phyloP scores from a whole-genome alignment of 2,888 invertebrate species.

The Aporophyla nigra region DNA sequence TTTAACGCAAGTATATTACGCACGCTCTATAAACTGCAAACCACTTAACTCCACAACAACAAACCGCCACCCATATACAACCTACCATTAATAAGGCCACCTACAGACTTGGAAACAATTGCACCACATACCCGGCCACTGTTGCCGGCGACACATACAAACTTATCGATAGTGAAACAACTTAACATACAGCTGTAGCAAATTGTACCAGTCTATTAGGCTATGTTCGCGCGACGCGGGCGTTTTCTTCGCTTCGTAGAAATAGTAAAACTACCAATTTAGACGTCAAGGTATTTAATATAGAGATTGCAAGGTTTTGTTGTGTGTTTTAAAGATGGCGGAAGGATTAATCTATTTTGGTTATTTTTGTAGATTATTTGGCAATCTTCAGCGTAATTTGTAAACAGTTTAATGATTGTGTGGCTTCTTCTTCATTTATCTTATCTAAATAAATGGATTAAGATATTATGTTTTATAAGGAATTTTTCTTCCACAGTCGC shows the following conservation, averaged over 20 bases:
- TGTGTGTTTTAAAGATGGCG: conserved; percentile 9
- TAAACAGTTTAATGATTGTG: background rate
- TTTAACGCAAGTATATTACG: background rate
- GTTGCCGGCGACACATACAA: conserved; percentile 40
- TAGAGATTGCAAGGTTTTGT: background rate
- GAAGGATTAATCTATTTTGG: conserved; percentile 10
- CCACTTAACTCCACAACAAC: conserved; percentile 43
- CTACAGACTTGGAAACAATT: conserved; percentile 42
- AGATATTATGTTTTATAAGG: background rate
- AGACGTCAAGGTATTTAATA: background rate
- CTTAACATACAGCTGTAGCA: conserved; percentile 37
- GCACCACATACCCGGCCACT: conserved; percentile 33
- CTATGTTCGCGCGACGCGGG: conserved; percentile 17
- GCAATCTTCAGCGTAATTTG: background rate
- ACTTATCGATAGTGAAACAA: conserved; percentile 43
- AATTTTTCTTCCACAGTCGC: conserved; percentile 2
- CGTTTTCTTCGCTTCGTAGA: conserved; percentile 25
- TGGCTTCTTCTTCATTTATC: conserved; percentile 25
- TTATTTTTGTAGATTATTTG: background rate
- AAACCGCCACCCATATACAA: conserved; percentile 20
- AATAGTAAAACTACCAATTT: conserved; percentile 36
- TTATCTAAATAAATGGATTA: conserved; percentile 18
- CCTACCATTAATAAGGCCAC: conserved; percentile 40
- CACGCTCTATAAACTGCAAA: conserved; percentile 43
- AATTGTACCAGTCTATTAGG: conserved; percentile 62